Base-by-base conservation (phyloP, 2,888 invertebrate species). In the Sarcophaga variegata region DNA sequence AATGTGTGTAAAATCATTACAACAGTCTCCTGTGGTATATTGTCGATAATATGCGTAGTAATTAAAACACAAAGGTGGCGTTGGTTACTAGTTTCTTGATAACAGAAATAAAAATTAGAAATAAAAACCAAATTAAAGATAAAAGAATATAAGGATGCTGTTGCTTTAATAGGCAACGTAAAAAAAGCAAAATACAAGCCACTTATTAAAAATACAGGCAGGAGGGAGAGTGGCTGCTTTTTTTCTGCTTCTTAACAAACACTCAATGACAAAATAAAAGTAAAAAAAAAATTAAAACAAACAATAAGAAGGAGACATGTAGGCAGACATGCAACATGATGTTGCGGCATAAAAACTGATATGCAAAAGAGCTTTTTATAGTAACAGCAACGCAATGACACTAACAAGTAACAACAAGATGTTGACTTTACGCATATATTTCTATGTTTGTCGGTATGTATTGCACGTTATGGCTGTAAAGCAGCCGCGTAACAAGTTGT, bases 291-390 rank as follows among this genome's bases (percentile, higher is more conserved):
- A 54, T 54, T 17, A 14, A 79, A 64, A 67, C 20, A 66, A 67
- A 59, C 59, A 83, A 69, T 60, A 45, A 75, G 54, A 54, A 54
- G 60, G 60, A 81, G 76, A 70, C 78, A 86, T 86, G 83, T 80
- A 83, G 81, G 59, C 62, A 80, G 86, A 86, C 83, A 86, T 86
- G 81, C 86, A 83, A 83, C 86, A 86, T 75, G 70, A 83, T 81
- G 80, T 86, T 86, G 86, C 86, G 86, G 86, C 86, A 86, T 81
- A 78, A 78, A 75, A 83, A 75, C 81, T 83, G 83, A 83, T 86
- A 86, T 83, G 86, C 81, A 83, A 86, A 86, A 83, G 83, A 86
- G 86, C 75, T 86, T 81, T 82, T 79, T 70, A 71, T 64, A 74
- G 17, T 20, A 70, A 70, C 45, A 83, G 54, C 83, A 81, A 83